phyloP scores from a whole-genome alignment of 2,797 vertebrate species.

The Tiaroga cobitis region DNA sequence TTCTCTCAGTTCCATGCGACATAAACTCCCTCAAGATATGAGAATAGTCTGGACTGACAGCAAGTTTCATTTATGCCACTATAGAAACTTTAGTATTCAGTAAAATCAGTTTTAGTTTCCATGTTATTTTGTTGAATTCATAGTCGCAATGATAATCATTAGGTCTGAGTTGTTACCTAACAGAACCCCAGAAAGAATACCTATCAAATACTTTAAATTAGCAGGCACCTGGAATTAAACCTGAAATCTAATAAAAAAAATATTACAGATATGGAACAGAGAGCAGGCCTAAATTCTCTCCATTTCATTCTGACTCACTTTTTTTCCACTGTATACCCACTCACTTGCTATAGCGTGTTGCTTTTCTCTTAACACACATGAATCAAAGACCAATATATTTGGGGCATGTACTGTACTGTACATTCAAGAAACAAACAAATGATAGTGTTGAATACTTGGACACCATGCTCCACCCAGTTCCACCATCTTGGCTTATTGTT shows the following conservation, averaged over 20 bases:
- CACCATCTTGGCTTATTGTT: background rate
- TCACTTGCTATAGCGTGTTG: conserved; percentile 27
- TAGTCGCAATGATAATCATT: background rate
- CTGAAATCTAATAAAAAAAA: background rate
- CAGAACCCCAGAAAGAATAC: background rate
- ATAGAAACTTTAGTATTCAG: conserved; percentile 19
- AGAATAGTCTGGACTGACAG: conserved; percentile 15
- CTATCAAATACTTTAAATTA: conserved; percentile 3
- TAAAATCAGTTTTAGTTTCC: conserved; percentile 18
- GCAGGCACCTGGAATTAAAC: background rate
- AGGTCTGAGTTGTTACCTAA: background rate
- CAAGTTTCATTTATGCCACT: conserved; percentile 20
- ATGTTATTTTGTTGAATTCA: conserved; percentile 1
- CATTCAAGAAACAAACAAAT: background rate
- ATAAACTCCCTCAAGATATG: conserved; percentile 35
- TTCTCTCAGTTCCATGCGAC: conserved; percentile 43
- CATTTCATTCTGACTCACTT: conserved; percentile 52
- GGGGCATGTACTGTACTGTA: conserved; percentile 20
- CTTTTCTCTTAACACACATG: background rate
- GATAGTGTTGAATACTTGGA: background rate
- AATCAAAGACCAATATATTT: conserved; percentile 21
- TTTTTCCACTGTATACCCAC: conserved; percentile 32
- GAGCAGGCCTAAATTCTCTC: conserved; percentile 23
- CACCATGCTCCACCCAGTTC: conserved; percentile 13
- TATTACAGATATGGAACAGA: conserved; percentile 41